Evolutionary conservation across 2,797 vertebrate species (phyloP).

Genomic region (Malacoraja senta): DNA sequence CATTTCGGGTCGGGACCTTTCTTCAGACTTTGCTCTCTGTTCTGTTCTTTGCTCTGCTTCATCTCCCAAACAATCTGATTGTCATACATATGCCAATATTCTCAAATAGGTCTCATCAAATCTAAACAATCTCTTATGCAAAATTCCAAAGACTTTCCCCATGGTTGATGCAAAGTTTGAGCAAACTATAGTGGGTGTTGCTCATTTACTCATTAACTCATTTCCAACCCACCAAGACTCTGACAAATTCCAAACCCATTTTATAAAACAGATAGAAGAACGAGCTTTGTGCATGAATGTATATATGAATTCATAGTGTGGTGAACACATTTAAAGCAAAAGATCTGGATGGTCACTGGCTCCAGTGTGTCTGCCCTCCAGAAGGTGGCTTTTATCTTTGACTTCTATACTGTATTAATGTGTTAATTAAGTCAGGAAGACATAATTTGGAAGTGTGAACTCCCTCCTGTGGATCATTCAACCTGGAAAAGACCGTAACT

Average conservation of each 20-base stretch:
- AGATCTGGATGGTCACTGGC: background rate
- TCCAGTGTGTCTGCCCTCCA: conserved; percentile 26
- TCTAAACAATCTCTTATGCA: background rate
- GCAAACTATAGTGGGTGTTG: background rate
- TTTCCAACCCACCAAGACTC: background rate
- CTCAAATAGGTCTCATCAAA: background rate
- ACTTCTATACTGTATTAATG: conserved; percentile 18
- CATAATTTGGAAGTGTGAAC: conserved; percentile 16
- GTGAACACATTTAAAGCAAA: background rate
- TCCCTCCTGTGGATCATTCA: conserved; percentile 30
- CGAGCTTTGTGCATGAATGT: background rate
- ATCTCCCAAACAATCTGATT: background rate
- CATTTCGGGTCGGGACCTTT: too few relatives aligned
- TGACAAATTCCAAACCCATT: background rate
- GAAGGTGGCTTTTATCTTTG: conserved; percentile 28
- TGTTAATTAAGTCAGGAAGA: conserved; percentile 29
- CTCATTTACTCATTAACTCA: too few relatives aligned
- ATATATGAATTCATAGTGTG: background rate
- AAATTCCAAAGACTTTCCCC: background rate
- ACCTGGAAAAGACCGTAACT: conserved; percentile 9
- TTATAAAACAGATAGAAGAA: background rate
- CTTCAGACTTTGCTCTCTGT: too few relatives aligned
- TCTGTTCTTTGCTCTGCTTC: background rate
- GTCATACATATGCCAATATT: background rate
- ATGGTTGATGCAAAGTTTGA: background rate